These are phyloP conservation scores for Turritopsis rubra DNA, from an alignment of 30 jellyfish, hydroid and myxozoan genomes.

Conservation along the genomic window DNA sequence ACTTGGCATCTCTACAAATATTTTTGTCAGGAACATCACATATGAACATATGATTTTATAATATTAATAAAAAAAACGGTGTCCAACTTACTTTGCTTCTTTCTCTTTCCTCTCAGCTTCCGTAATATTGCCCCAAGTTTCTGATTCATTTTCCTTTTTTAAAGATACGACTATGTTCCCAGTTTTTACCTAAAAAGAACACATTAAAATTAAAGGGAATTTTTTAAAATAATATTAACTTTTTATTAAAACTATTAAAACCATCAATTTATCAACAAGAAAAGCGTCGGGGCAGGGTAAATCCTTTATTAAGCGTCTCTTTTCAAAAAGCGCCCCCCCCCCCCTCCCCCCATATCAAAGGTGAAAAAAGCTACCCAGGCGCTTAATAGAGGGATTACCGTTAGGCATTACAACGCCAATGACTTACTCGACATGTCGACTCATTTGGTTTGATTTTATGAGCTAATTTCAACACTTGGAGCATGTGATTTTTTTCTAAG, in stretches of 20 bases:
- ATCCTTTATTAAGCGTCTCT: too few species aligned
- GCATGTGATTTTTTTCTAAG: conserved; percentile 50
- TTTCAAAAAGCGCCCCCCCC: too few species aligned
- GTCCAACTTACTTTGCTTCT: conserved; percentile 70
- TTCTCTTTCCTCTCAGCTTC: conserved; percentile 40
- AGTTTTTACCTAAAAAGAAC: conserved; percentile 56
- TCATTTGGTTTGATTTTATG: conserved; percentile 56
- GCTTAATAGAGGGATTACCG: too few species aligned
- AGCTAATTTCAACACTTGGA: conserved; percentile 46
- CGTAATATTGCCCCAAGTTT: conserved; percentile 73
- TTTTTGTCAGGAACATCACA: background rate
- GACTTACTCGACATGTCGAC: conserved; percentile 58
- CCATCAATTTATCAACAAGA: background rate
- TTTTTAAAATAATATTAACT: background rate
- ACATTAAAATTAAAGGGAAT: background rate
- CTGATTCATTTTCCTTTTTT: conserved; percentile 39
- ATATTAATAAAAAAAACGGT: background rate
- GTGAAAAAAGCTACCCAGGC: too few species aligned
- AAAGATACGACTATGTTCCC: conserved; percentile 59
- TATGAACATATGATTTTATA: background rate
- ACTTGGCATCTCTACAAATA: conserved; percentile 16
- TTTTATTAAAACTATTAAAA: background rate
- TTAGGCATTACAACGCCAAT: too few species aligned
- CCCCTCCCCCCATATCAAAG: too few species aligned
- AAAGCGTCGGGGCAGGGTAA: too few species aligned